Base-by-base conservation (phyloP, 1,140 invertebrate genomes). In the Lutraria rhynchaena region DNA sequence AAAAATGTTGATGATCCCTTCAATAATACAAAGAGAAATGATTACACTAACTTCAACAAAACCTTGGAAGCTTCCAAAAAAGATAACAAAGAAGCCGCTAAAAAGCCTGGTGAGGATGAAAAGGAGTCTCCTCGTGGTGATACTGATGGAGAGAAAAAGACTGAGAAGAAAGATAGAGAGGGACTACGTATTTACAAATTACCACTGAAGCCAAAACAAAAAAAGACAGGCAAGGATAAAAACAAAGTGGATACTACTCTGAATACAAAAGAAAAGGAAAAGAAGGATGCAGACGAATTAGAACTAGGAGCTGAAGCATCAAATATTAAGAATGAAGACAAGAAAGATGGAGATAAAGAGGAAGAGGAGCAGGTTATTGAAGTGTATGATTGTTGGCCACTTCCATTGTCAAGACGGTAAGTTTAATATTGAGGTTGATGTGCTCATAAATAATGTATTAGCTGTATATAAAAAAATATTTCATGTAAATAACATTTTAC, bases 351-450 rank as follows among this genome's bases (percentile, higher is more conserved):
- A 7, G 71, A 84, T 3, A 85, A 86, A 27, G 77, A 83, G 27
- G 53, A 84, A 41, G 81, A 86, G 35, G 80, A 87, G n/a, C 82
- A 85, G 63, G 61, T 71, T 31, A 73, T 83, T n/a, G 83, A 83
- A 46, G 78, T 87, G 0, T 46, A 76, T 65, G 88, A 98, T 88
- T 99, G 98, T 92, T 98, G 96, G 91, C 97, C 97, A 33, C 41
- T 67, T 15, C 60, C 33, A 37, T 78, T 60, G 13, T 63, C 78
- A n/a, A 82, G 75, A 80, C 65, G 55, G 87, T 88, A 67, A 51
- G 84, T 78, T 70, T 4, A n/a, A n/a, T n/a, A n/a, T n/a, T n/a
- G n/a, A n/a, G n/a, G n/a, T n/a, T n/a, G n/a, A n/a, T n/a, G n/a
- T n/a, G n/a, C n/a, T n/a, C n/a, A n/a, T n/a, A n/a, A n/a, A n/a